Evolutionary conservation across 2,797 vertebrate genomes (phyloP).

Genomic region (Manis javanica): DNA sequence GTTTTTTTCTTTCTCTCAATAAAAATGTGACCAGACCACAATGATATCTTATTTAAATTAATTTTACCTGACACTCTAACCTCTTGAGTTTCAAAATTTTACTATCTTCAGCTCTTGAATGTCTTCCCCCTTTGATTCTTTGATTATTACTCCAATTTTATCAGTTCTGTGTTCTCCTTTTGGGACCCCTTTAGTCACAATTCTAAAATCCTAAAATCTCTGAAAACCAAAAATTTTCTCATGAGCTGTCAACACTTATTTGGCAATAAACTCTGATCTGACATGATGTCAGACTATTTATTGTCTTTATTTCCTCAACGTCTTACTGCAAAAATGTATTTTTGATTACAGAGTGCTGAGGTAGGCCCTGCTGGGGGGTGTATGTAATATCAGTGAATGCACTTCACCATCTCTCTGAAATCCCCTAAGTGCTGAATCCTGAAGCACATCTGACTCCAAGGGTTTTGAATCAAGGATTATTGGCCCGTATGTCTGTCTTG

Average conservation of each 20-base stretch:
- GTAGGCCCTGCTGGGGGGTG: neutral
- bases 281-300: neutral
- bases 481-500: neutral
- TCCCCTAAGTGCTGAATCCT: neutral
- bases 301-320: neutral
- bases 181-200: neutral
- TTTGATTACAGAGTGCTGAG: neutral
- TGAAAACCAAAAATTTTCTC: neutral
- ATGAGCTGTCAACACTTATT: neutral
- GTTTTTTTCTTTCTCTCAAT: neutral
- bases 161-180: neutral
- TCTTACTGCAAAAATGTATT: neutral
- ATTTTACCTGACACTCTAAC: neutral
- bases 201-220: neutral
- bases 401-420: neutral
- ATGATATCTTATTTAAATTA: slow-evolving; percentile 23
- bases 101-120: neutral
- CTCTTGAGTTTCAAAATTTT: neutral
- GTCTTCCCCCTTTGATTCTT: neutral
- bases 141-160: neutral
- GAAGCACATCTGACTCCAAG: neutral
- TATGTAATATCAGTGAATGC: too few species aligned
- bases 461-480: neutral
- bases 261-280: neutral
- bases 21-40: neutral